A percentile compares a stretch with the other conserved stretches of the same genome.
Conservation (phyloP, 2,113 vertebrate species). For the Pipra filicauda region DNA sequence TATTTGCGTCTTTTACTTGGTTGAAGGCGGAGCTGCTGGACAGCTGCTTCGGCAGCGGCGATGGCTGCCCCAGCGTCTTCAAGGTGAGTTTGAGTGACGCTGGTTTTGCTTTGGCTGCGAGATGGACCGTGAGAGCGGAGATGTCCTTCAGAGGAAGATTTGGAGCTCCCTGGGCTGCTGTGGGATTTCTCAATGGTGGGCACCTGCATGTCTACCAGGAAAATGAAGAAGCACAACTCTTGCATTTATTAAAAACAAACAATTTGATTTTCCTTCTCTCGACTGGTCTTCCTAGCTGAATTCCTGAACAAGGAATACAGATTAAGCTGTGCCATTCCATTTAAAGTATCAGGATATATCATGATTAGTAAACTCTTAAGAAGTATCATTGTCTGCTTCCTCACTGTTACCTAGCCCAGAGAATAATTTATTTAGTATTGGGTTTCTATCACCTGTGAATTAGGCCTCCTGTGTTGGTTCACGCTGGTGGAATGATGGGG, state of each 20-base stretch:
- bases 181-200: slow-evolving; percentile 97
- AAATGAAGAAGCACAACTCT: slow-evolving; percentile 38
- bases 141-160: slow-evolving; percentile 97
- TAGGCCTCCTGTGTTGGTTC: not conserved
- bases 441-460: not conserved
- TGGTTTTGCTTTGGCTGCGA: slow-evolving; percentile 98
- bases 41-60: slow-evolving; percentile 94
- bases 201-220: slow-evolving; percentile 88
- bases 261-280: not conserved
- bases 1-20: slow-evolving; percentile 99
- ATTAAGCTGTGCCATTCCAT: not conserved
- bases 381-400: not conserved
- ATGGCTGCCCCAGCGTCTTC: slow-evolving; percentile 97
- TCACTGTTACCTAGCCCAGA: not conserved
- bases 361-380: not conserved
- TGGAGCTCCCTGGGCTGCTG: slow-evolving; percentile 97
- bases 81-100: slow-evolving; percentile 95
- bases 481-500: not conserved
- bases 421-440: not conserved
- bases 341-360: not conserved
- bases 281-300: not conserved
- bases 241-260: not conserved
- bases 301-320: not conserved
- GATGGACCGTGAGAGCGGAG: slow-evolving; percentile 96
- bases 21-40: slow-evolving; percentile 96